A percentile compares a stretch with the other conserved stretches of the same genome.
Conservation (phyloP, 2,113 vertebrate genomes). For the Tinamus guttatus region DNA sequence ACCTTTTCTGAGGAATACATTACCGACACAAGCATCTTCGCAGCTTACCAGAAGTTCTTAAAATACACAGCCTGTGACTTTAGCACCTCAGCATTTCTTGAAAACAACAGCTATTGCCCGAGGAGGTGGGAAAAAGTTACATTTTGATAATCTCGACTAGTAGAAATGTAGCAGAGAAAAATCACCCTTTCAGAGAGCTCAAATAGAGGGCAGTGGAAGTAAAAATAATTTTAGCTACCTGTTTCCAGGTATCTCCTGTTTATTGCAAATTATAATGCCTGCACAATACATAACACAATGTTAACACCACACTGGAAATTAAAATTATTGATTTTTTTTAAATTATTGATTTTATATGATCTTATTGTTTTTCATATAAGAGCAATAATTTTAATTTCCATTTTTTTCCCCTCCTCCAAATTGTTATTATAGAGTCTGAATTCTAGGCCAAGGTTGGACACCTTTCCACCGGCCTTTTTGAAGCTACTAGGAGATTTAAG, state of each 20-base stretch:
- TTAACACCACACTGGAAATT: background rate
- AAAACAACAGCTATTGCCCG: background rate
- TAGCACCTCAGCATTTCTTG: background rate
- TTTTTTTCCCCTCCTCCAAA: background rate
- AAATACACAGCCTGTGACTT: background rate
- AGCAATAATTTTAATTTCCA: too few relatives aligned
- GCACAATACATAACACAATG: background rate
- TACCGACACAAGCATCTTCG: background rate
- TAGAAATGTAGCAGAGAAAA: background rate
- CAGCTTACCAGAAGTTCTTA: background rate
- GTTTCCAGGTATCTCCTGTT: background rate
- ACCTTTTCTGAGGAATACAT: constrained; percentile 1
- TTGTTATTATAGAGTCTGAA: background rate
- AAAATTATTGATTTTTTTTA: background rate
- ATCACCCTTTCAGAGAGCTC: background rate
- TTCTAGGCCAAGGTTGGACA: background rate
- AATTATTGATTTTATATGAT: background rate
- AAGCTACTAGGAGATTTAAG: background rate
- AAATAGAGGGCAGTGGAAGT: background rate
- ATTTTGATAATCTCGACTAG: background rate
- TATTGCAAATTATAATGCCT: background rate
- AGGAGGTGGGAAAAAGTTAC: background rate
- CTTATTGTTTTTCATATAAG: too few relatives aligned
- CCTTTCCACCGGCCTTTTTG: background rate
- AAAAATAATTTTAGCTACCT: background rate